Conservation (phyloP, 2,888 invertebrate genomes). For the Dynastes grantii region DNA sequence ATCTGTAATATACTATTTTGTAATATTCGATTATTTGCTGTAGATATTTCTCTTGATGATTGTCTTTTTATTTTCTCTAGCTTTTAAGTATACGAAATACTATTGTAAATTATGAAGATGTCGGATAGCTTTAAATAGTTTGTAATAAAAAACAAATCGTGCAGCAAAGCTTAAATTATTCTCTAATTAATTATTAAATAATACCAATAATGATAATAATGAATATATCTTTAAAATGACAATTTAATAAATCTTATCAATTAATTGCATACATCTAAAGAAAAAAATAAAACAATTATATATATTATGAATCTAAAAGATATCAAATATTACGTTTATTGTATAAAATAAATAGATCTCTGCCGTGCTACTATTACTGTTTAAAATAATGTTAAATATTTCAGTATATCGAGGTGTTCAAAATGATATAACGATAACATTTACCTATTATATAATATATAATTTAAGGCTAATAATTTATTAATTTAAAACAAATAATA, state of each 20-base stretch:
- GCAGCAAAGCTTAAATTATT: slow-evolving; percentile 55
- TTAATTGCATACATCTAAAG: too few species aligned
- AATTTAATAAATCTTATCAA: not conserved
- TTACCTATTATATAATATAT: too few species aligned
- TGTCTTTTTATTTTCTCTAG: slow-evolving; percentile 39
- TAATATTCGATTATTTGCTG: slow-evolving; percentile 3
- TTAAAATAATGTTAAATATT: not conserved
- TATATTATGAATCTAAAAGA: slow-evolving; percentile 28
- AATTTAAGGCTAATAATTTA: slow-evolving; percentile 10
- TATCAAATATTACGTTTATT: slow-evolving; percentile 21
- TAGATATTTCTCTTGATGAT: slow-evolving; percentile 41
- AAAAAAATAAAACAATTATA: not conserved
- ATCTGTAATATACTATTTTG: too few species aligned
- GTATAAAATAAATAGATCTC: slow-evolving; percentile 30
- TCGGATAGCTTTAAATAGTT: slow-evolving; percentile 62
- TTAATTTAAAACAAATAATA: slow-evolving; percentile 2
- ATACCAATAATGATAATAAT: slow-evolving; percentile 49
- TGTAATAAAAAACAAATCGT: slow-evolving; percentile 48
- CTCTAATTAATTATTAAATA: slow-evolving; percentile 28
- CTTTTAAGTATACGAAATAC: slow-evolving; percentile 50
- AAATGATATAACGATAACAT: not conserved
- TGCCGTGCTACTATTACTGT: slow-evolving; percentile 13
- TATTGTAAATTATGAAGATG: slow-evolving; percentile 46
- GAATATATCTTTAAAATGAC: slow-evolving; percentile 19
- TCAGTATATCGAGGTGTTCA: slow-evolving; percentile 11